Base-by-base conservation (phyloP, 2,113 vertebrate species). In the Hypocryptadius cinnamomeus region DNA sequence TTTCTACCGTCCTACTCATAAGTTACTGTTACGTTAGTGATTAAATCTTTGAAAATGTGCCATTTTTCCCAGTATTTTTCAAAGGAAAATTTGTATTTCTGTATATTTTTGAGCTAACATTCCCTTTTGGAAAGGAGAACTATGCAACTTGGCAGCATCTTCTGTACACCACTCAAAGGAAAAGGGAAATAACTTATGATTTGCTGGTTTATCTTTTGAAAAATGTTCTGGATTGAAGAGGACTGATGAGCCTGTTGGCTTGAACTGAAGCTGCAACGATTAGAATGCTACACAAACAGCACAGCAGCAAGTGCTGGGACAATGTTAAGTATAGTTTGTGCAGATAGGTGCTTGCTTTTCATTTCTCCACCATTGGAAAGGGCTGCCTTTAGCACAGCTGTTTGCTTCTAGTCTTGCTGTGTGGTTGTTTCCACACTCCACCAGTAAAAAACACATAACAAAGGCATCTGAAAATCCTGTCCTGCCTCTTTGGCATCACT, bases 121-220 rank as follows among this genome's bases (percentile, higher is more conserved):
- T 94, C 69, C 47, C 69, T 57, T 81, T 93, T 96, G 76, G 79
- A 85, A 89, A 68, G 35, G 37, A 71, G 72, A 90, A 31, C 79
- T 44, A 2, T 42, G 50, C 31, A 47, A 17, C 92, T 93, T 91
- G 84, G 65, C 78, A 92, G 70, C 72, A 82, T 92, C 78, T 91
- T 44, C 35, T 23, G 78, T 79, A 48, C 53, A 50, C 81, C 74
- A 74, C 71, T 94, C 61, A 93, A 90, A 94, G 71, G 83, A 90
- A 90, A 81, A 93, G 84, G 78, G 94, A 84, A 96, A 76, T 92
- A 96, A 80, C 79, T 94, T 92, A 30, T 4, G 72, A 97, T 92
- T 96, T 79, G 88, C 71, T 91, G 47, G 42, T 81, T 96, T 96
- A 61, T 92, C 94, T 95, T 96, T 86, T 61, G 10, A 68, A 92